Percentiles rank a stretch among this genome's conserved stretches.
These are phyloP conservation scores for Camponotus vicinus DNA, from an alignment of 1,140 invertebrate species.

Conservation along the genomic window DNA sequence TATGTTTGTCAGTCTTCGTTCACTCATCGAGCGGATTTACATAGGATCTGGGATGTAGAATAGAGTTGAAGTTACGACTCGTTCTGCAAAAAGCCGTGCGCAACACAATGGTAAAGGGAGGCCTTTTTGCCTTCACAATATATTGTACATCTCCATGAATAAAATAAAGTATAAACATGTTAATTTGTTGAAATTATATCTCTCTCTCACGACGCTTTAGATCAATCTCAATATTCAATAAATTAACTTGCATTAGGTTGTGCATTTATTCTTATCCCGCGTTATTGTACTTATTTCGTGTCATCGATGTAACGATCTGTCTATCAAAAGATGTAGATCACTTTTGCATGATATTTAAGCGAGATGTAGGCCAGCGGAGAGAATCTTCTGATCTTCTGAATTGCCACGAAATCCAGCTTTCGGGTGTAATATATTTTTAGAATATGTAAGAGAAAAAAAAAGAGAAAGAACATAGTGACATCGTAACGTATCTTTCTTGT, in stretches of 20 bases:
- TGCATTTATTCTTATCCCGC: neutral
- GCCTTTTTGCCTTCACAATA: neutral
- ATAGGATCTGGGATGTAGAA: conserved; percentile 40
- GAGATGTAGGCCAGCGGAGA: neutral
- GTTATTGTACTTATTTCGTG: conserved; percentile 2
- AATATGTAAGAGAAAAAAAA: neutral
- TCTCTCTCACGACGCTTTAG: neutral
- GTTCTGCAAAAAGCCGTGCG: conserved; percentile 11
- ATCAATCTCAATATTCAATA: neutral
- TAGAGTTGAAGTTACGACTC: conserved; percentile 44
- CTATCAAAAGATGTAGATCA: neutral
- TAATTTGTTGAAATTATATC: conserved; percentile 41
- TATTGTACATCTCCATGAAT: neutral
- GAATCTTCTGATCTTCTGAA: neutral
- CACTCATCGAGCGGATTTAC: conserved; percentile 42
- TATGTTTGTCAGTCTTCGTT: neutral
- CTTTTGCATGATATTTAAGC: neutral
- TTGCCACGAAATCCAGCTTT: neutral
- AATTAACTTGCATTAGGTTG: neutral
- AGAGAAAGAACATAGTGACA: neutral
- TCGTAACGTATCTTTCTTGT: neutral
- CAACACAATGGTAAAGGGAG: neutral
- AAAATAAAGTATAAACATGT: neutral
- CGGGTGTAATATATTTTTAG: neutral
- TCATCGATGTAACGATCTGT: neutral